phyloP scores from a whole-genome alignment of 2,888 invertebrate species.

The Rhagonycha lutea region DNA sequence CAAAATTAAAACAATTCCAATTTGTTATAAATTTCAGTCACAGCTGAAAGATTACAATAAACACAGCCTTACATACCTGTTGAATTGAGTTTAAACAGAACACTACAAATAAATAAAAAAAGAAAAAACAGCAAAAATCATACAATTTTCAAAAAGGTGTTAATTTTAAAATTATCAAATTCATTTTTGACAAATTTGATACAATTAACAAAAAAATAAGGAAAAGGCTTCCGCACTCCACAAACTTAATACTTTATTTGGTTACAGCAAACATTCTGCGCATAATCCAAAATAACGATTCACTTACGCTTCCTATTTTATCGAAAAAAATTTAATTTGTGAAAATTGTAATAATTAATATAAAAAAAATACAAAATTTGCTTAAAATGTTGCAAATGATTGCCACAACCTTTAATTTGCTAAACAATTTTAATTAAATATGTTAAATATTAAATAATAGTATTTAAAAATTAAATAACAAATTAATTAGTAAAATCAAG shows the following conservation, averaged over 20 bases:
- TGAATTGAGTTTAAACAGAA: conserved; percentile 26
- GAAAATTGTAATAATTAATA: background rate
- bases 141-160: background rate
- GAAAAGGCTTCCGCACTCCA: background rate
- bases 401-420: background rate
- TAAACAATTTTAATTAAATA: too few relatives aligned
- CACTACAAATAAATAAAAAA: conserved; percentile 25
- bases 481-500: background rate
- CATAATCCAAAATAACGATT: conserved; percentile 20
- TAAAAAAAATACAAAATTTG: background rate
- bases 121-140: conserved; percentile 6
- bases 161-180: background rate
- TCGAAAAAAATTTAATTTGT: background rate
- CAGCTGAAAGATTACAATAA: conserved; percentile 14
- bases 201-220: background rate
- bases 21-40: background rate
- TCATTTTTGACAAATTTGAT: background rate
- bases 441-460: too few relatives aligned
- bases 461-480: too few relatives aligned
- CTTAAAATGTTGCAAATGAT: background rate
- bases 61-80: conserved; percentile 30
- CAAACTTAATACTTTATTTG: background rate
- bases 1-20: background rate
- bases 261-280: background rate
- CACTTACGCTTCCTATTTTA: background rate